Percentiles rank a stretch among this genome's conserved stretches.
phyloP scores from a whole-genome alignment of 2,797 vertebrate species.

The Tiaroga cobitis region DNA sequence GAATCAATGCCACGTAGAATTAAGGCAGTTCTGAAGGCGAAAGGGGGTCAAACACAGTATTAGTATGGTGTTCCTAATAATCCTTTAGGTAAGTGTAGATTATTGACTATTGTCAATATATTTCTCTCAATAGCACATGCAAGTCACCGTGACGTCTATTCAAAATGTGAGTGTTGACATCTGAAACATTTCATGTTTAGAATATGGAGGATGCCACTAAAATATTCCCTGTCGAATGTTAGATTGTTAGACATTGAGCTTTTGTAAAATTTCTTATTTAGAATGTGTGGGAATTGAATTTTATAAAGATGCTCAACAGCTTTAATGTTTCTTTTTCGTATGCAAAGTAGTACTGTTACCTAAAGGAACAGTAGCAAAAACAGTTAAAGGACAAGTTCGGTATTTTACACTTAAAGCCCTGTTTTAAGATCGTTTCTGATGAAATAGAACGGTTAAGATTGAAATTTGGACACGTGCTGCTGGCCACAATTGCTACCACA shows the following conservation, averaged over 20 bases:
- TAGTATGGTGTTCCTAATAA: too few species aligned
- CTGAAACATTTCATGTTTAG: neutral
- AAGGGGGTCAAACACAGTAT: too few species aligned
- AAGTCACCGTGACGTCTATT: neutral
- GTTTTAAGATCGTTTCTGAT: too few species aligned
- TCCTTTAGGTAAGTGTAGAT: too few species aligned
- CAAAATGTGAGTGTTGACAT: neutral
- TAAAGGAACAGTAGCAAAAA: neutral
- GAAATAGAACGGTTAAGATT: too few species aligned
- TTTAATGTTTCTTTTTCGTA: neutral
- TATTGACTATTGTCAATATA: neutral
- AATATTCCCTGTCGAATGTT: neutral
- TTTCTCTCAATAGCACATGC: neutral
- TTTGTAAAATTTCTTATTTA: neutral
- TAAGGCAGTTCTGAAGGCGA: too few species aligned
- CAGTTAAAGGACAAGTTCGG: too few species aligned
- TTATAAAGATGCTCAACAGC: neutral
- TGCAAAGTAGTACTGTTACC: neutral
- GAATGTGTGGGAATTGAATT: neutral
- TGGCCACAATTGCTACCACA: too few species aligned
- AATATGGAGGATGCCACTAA: neutral
- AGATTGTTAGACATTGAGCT: neutral
- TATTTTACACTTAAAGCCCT: too few species aligned
- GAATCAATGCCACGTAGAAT: too few species aligned
- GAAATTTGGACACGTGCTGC: too few species aligned